Evolutionary conservation across 2,888 invertebrate genomes (phyloP).

Genomic region (Chrysolina oricalcia): DNA sequence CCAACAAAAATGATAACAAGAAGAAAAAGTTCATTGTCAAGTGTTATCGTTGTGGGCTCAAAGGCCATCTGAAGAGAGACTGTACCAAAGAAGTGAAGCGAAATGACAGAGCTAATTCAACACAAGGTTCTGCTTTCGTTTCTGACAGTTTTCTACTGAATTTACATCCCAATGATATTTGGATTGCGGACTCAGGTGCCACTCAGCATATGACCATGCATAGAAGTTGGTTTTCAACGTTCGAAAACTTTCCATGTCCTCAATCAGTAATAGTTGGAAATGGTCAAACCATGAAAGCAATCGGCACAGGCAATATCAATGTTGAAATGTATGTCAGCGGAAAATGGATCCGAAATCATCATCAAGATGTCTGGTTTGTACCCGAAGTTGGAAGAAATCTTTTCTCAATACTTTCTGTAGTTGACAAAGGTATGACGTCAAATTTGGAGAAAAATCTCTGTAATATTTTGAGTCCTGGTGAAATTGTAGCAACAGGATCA

Average conservation of each 20-base stretch:
- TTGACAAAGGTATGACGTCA: conserved; percentile 25
- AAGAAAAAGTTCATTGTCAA: not conserved
- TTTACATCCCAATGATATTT: conserved; percentile 5
- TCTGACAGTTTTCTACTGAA: not conserved
- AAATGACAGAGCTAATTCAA: not conserved
- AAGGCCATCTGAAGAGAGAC: not conserved
- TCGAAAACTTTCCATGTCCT: conserved; percentile 2
- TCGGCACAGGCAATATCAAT: conserved; percentile 28
- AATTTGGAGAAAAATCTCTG: conserved; percentile 12
- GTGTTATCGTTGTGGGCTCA: no score
- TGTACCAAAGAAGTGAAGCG: not conserved
- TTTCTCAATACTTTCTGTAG: conserved; percentile 14
- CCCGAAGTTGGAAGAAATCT: conserved; percentile 24
- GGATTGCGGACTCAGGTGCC: conserved; percentile 31
- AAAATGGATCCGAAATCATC: conserved; percentile 24
- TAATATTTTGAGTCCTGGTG: not conserved
- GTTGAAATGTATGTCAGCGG: conserved; percentile 20
- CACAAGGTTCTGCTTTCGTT: conserved; percentile 14
- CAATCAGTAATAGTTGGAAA: conserved; percentile 15
- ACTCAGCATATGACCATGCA: conserved; percentile 30
- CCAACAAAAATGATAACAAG: not conserved
- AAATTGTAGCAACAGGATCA: not conserved
- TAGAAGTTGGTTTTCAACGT: conserved; percentile 11
- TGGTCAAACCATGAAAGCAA: conserved; percentile 26
- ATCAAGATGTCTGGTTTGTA: conserved; percentile 27